Conservation (phyloP, 2,888 invertebrate species). For the Drosophila algonquin region DNA sequence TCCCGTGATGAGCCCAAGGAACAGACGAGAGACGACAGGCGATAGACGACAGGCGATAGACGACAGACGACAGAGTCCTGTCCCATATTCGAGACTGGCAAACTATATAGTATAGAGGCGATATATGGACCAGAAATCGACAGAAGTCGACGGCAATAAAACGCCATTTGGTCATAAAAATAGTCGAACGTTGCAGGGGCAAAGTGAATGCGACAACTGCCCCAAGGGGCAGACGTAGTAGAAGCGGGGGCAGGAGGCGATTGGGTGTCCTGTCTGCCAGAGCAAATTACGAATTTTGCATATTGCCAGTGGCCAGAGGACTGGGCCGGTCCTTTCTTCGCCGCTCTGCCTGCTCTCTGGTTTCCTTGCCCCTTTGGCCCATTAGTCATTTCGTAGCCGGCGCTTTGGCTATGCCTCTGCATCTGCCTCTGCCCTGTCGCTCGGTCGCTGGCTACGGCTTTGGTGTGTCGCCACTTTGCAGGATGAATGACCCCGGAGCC, state of each 20-base stretch:
- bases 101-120: conserved; percentile 6
- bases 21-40: background rate
- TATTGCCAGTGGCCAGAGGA: conserved; percentile 64
- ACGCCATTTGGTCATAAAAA: conserved; percentile 80
- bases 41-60: too few species aligned
- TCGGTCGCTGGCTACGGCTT: conserved; percentile 50
- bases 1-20: conserved; percentile 13
- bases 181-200: conserved; percentile 66
- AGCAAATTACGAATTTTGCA: conserved; percentile 78
- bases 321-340: conserved; percentile 47
- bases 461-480: conserved; percentile 78
- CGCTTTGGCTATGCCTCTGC: conserved; percentile 12
- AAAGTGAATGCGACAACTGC: conserved; percentile 52
- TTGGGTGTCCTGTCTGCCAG: conserved; percentile 56
- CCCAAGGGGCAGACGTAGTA: conserved; percentile 12
- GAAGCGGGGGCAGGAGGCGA: background rate
- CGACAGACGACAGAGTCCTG: conserved; percentile 16
- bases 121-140: conserved; percentile 30
- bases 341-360: conserved; percentile 25
- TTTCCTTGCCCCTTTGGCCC: conserved; percentile 44
- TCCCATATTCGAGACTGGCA: conserved; percentile 37
- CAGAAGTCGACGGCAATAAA: conserved; percentile 71
- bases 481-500: conserved; percentile 78
- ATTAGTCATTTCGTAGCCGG: conserved; percentile 67
- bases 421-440: background rate